Evolutionary conservation across 2,888 invertebrate genomes (phyloP).

Genomic region (Lepidochrysops patricia): DNA sequence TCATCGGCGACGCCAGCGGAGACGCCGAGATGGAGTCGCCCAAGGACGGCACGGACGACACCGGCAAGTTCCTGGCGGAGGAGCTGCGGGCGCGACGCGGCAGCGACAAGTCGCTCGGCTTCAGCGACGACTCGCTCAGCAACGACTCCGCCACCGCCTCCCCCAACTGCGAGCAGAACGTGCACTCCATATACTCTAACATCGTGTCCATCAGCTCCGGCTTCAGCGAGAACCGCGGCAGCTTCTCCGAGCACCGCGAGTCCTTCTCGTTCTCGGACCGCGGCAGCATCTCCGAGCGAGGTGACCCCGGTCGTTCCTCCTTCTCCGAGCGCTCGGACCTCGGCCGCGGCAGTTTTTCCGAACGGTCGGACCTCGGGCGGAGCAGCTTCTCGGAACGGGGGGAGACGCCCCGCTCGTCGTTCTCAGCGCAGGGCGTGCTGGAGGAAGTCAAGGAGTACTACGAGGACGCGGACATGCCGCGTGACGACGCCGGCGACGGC

Average conservation of each 20-base stretch:
- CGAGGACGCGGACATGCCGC: conserved; percentile 56
- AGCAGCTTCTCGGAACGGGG: conserved; percentile 63
- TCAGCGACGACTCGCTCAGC: conserved; percentile 83
- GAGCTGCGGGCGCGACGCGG: conserved; percentile 74
- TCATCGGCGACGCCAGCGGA: conserved; percentile 33
- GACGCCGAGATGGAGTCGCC: conserved; percentile 59
- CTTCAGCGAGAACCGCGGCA: conserved; percentile 72
- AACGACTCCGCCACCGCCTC: conserved; percentile 76
- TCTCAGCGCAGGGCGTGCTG: conserved; percentile 59
- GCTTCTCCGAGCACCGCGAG: conserved; percentile 63
- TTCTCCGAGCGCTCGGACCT: conserved; percentile 75
- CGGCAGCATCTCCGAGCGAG: conserved; percentile 64
- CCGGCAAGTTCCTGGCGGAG: conserved; percentile 37
- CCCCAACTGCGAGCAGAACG: conserved; percentile 70
- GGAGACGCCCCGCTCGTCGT: conserved; percentile 61
- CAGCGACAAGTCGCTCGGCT: conserved; percentile 80
- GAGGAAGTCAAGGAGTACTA: conserved; percentile 62
- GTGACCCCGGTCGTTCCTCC: conserved; percentile 57
- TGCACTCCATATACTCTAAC: conserved; percentile 65
- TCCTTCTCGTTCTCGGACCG: conserved; percentile 66
- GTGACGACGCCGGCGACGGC: conserved; percentile 46
- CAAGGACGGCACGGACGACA: conserved; percentile 42
- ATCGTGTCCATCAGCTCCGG: conserved; percentile 76
- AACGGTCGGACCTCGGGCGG: conserved; percentile 68
- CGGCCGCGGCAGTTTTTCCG: conserved; percentile 61